phyloP scores from a whole-genome alignment of 1,140 invertebrate genomes.

The Chelonus insularis region DNA sequence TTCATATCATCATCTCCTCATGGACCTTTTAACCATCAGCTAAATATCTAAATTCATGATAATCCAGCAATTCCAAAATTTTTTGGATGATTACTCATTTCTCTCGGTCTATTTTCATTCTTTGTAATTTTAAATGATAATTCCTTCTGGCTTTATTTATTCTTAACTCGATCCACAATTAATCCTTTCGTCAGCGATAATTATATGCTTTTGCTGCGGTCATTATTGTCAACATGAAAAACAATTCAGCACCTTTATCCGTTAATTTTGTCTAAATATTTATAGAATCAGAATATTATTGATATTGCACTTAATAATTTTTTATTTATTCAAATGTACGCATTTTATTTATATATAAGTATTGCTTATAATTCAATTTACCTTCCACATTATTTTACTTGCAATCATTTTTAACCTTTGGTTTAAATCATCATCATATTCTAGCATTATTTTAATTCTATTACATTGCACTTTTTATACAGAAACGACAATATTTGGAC shows the following conservation, averaged over 20 bases:
- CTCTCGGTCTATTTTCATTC: background rate
- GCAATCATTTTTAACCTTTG: conserved; percentile 18
- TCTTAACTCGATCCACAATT: too few relatives aligned
- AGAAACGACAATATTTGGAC: conserved; percentile 53
- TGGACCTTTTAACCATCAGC: conserved; percentile 23
- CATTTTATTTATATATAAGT: conserved; percentile 25
- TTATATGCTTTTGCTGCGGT: conserved; percentile 34
- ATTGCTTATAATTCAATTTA: conserved; percentile 39
- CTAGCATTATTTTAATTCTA: conserved; percentile 13
- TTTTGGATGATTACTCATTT: background rate
- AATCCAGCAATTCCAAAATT: conserved; percentile 7
- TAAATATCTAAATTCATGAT: conserved; percentile 8
- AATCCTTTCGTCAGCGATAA: too few relatives aligned
- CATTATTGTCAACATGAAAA: conserved; percentile 50
- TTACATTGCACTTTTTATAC: conserved; percentile 26
- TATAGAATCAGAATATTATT: background rate
- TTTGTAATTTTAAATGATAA: too few relatives aligned
- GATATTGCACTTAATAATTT: conserved; percentile 7
- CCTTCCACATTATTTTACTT: conserved; percentile 22
- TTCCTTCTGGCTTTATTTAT: conserved; percentile 19
- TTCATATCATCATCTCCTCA: too few relatives aligned
- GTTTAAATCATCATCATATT: conserved; percentile 30
- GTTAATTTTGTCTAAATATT: background rate
- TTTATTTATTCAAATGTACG: background rate
- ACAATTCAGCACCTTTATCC: background rate